Conservation (phyloP, 2,113 vertebrate species). For the Tetraodon nigroviridis region DNA sequence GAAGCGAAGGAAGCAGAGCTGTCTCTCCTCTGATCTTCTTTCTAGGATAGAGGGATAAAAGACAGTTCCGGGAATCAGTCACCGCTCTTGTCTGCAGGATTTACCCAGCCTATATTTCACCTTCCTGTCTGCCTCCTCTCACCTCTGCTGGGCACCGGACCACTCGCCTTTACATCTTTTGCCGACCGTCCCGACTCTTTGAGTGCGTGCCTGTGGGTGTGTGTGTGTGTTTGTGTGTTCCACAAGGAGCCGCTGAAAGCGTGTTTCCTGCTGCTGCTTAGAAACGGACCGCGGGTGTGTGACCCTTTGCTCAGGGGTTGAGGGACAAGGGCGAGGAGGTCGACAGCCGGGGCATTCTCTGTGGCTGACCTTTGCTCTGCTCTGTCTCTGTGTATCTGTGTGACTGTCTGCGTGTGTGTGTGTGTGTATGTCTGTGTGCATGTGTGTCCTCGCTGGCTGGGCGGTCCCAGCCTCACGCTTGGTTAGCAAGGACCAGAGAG, state of each 20-base stretch:
- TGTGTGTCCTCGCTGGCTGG: constrained; percentile 68
- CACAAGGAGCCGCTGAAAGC: constrained; percentile 41
- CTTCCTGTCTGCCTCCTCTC: constrained; percentile 58
- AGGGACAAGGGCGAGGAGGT: constrained; percentile 50
- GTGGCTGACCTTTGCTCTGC: constrained; percentile 60
- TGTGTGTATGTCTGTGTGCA: constrained; percentile 46
- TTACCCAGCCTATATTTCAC: constrained; percentile 72
- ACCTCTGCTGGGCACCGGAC: constrained; percentile 70
- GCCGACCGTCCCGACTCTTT: constrained; percentile 39
- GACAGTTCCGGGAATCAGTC: constrained; percentile 54
- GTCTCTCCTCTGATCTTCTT: constrained; percentile 67
- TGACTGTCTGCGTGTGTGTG: constrained; percentile 32
- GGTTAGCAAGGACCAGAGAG: constrained; percentile 67
- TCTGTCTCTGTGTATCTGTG: constrained; percentile 44
- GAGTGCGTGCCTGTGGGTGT: constrained; percentile 41
- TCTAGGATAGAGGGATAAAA: constrained; percentile 73
- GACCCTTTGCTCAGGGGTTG: constrained; percentile 63
- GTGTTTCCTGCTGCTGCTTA: constrained; percentile 42
- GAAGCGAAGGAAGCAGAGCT: constrained; percentile 56
- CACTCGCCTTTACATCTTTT: constrained; percentile 47
- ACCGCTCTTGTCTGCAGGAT: constrained; percentile 66
- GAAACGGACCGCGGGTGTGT: constrained; percentile 58
- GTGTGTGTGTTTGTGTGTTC: constrained; percentile 29
- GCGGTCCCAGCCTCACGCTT: constrained; percentile 74
- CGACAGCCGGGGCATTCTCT: constrained; percentile 52